Conservation (phyloP, 2,888 invertebrate genomes). For the Trissonchulus latispiculum region DNA sequence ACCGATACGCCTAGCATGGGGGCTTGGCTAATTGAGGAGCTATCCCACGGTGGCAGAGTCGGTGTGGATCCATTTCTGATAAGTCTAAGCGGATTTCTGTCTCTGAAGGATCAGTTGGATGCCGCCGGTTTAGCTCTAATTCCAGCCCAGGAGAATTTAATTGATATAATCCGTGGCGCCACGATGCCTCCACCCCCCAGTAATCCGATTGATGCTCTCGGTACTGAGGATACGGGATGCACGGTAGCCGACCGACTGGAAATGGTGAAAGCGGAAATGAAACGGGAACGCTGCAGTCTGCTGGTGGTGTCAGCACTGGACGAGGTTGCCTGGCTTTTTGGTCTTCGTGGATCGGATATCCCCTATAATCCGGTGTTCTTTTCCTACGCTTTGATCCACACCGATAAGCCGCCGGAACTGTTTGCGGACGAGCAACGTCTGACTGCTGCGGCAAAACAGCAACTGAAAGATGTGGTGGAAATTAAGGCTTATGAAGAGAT, state of each 20-base stretch:
- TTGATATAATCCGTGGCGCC: background rate
- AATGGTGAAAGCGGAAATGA: too few species aligned
- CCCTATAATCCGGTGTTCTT: constrained; percentile 66
- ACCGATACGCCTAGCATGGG: background rate
- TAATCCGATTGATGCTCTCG: too few species aligned
- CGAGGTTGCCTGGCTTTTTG: constrained; percentile 75
- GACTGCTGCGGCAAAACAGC: too few species aligned
- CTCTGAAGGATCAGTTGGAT: background rate
- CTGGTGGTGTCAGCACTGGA: constrained; percentile 67
- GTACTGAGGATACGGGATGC: too few species aligned
- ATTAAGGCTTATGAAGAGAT: too few species aligned
- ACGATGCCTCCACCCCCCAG: background rate
- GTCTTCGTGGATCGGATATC: constrained; percentile 78
- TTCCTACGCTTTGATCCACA: constrained; percentile 41
- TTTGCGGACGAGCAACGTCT: too few species aligned
- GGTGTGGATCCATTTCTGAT: background rate
- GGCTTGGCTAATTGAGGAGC: background rate
- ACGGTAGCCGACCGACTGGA: too few species aligned
- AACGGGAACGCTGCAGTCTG: constrained; percentile 56
- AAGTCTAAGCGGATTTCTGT: background rate
- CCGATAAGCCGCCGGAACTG: background rate
- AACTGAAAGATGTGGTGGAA: too few species aligned
- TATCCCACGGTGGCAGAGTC: background rate
- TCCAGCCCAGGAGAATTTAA: background rate
- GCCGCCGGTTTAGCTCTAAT: background rate